A percentile compares a stretch with the other conserved stretches of the same genome.
Evolutionary conservation across 1,140 invertebrate genomes (phyloP).

Genomic region (Chelonus insularis): DNA sequence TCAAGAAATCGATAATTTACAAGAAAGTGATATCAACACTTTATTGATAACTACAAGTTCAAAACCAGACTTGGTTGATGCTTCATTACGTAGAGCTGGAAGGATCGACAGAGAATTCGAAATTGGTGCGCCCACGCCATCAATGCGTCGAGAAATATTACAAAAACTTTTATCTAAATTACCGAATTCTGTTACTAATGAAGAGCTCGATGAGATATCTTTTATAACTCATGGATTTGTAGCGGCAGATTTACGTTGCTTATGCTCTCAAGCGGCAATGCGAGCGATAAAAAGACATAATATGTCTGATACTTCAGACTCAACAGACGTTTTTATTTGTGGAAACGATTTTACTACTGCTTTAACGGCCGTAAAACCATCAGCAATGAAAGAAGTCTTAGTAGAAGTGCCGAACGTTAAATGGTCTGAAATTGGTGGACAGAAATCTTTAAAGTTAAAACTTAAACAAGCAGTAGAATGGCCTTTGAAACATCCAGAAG

Average conservation of each 20-base stretch:
- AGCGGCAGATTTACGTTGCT: conserved; percentile 78
- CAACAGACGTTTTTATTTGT: conserved; percentile 32
- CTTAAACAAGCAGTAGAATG: conserved; percentile 90
- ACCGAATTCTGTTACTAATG: conserved; percentile 61
- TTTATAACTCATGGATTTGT: conserved; percentile 84
- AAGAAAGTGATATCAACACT: conserved; percentile 60
- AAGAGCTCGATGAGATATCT: conserved; percentile 68
- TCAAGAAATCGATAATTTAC: conserved; percentile 71
- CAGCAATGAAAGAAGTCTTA: conserved; percentile 86
- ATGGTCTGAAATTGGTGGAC: conserved; percentile 94
- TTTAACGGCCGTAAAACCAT: conserved; percentile 75
- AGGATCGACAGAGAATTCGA: conserved; percentile 86
- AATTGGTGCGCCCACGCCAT: conserved; percentile 75
- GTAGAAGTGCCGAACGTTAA: conserved; percentile 82
- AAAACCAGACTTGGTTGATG: conserved; percentile 72
- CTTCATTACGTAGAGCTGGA: conserved; percentile 73
- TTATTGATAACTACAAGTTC: conserved; percentile 76
- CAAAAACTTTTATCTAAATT: conserved; percentile 64
- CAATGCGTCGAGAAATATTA: conserved; percentile 70
- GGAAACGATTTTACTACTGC: conserved; percentile 67
- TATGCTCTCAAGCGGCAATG: conserved; percentile 66
- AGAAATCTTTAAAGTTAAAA: conserved; percentile 83
- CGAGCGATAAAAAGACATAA: background rate
- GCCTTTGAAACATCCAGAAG: conserved; percentile 88
- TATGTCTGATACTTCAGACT: background rate